Evolutionary conservation across 2,888 invertebrate genomes (phyloP).

Genomic region (Eupithecia subfuscata): DNA sequence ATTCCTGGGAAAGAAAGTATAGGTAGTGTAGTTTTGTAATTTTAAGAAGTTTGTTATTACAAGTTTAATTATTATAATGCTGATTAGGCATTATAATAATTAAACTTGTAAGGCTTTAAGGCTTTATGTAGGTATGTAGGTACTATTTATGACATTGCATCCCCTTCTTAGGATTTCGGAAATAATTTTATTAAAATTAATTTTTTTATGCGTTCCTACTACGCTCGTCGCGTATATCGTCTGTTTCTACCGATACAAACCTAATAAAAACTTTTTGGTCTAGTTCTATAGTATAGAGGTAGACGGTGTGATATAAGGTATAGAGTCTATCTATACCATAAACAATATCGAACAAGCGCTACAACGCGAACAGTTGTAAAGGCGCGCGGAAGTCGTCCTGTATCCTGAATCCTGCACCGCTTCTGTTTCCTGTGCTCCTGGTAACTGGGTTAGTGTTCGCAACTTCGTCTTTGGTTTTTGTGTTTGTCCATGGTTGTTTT

Average conservation of each 20-base stretch:
- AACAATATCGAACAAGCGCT: constrained; percentile 18
- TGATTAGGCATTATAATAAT: background rate
- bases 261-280: background rate
- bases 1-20: too few relatives aligned
- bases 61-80: background rate
- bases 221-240: background rate
- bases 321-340: background rate
- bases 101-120: too few relatives aligned
- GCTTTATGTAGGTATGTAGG: background rate
- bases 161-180: background rate
- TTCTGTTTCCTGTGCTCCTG: constrained; percentile 66
- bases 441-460: constrained; percentile 54
- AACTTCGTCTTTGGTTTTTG: constrained; percentile 26
- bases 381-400: constrained; percentile 42
- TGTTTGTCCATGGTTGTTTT: constrained; percentile 9
- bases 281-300: background rate
- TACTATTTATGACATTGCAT: background rate
- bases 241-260: background rate
- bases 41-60: background rate
- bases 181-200: background rate
- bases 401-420: constrained; percentile 67
- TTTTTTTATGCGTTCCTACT: background rate
- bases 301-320: too few relatives aligned
- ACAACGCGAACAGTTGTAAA: constrained; percentile 50
- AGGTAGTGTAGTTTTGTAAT: background rate